These are phyloP conservation scores for Cynaeus angustus DNA, from an alignment of 2,888 invertebrate species.

Conservation along the genomic window DNA sequence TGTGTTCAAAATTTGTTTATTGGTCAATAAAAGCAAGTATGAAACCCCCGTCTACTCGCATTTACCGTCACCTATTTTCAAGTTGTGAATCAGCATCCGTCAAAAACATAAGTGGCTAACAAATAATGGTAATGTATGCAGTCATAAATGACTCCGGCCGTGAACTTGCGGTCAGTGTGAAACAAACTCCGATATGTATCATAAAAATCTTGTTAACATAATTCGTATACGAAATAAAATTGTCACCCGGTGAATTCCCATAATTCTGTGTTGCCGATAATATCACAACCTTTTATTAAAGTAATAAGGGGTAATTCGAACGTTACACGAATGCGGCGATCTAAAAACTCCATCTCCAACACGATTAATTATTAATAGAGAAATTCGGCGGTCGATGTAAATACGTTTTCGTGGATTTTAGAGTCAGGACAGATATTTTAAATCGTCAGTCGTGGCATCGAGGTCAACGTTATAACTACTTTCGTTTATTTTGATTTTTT, in stretches of 20 bases:
- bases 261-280: slow-evolving; percentile 33
- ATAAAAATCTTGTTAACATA: slow-evolving; percentile 45
- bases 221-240: slow-evolving; percentile 25
- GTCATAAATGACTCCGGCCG: slow-evolving; percentile 39
- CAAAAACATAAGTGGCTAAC: slow-evolving; percentile 17
- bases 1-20: too few species aligned
- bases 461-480: slow-evolving; percentile 52
- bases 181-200: slow-evolving; percentile 46
- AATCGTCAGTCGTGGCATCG: slow-evolving; percentile 43
- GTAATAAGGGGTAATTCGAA: slow-evolving; percentile 22
- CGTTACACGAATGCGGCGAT: slow-evolving; percentile 19
- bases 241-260: slow-evolving; percentile 31
- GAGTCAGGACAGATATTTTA: too few species aligned
- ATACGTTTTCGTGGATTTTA: not conserved
- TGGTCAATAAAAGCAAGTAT: too few species aligned
- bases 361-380: slow-evolving; percentile 18
- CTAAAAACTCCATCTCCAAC: slow-evolving; percentile 16
- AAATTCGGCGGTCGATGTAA: slow-evolving; percentile 1
- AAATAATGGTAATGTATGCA: slow-evolving; percentile 41
- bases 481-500: slow-evolving; percentile 51
- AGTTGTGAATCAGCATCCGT: slow-evolving; percentile 1
- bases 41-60: not conserved
- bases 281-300: slow-evolving; percentile 39
- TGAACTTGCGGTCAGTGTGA: slow-evolving; percentile 44
- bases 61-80: not conserved